Evolutionary conservation across 2,797 vertebrate genomes (phyloP).

Genomic region (Takifugu rubripes): DNA sequence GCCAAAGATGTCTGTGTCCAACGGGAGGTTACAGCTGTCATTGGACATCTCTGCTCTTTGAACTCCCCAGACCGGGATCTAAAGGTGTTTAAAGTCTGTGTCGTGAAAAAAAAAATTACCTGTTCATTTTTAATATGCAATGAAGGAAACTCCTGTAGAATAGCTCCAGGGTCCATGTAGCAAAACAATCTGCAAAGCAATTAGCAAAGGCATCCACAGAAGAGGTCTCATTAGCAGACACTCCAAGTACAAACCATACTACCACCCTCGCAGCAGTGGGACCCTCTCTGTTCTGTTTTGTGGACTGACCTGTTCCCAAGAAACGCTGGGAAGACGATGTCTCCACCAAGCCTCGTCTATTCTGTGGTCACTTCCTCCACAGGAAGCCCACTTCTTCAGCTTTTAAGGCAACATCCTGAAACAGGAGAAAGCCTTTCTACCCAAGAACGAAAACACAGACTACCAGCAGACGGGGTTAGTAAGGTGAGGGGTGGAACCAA

Average conservation of each 20-base stretch:
- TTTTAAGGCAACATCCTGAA: slow-evolving; percentile 81
- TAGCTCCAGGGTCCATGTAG: slow-evolving; percentile 34
- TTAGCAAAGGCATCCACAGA: not conserved
- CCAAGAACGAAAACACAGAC: slow-evolving; percentile 70
- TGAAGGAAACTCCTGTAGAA: slow-evolving; percentile 12
- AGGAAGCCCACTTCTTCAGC: slow-evolving; percentile 76
- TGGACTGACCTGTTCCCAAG: slow-evolving; percentile 44
- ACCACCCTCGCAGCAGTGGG: slow-evolving; percentile 34
- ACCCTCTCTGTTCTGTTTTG: slow-evolving; percentile 17
- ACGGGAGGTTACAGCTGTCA: slow-evolving; percentile 71
- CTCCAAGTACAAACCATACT: not conserved
- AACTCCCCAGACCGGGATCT: slow-evolving; percentile 9
- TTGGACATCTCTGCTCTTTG: slow-evolving; percentile 63
- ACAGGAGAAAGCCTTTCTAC: slow-evolving; percentile 73
- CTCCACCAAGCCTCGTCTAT: slow-evolving; percentile 64
- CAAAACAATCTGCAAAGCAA: slow-evolving; percentile 26
- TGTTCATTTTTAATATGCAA: slow-evolving; percentile 13
- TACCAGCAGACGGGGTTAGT: slow-evolving; percentile 30
- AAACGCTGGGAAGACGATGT: slow-evolving; percentile 59
- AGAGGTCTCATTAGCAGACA: slow-evolving; percentile 8
- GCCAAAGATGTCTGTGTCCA: slow-evolving; percentile 71
- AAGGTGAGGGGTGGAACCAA: slow-evolving; percentile 20
- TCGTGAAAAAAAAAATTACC: slow-evolving; percentile 14
- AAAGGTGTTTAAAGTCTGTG: slow-evolving; percentile 16
- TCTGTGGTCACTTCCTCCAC: slow-evolving; percentile 77